phyloP scores from a whole-genome alignment of 2,113 vertebrate species.

The Rhagologus leucostigma region DNA sequence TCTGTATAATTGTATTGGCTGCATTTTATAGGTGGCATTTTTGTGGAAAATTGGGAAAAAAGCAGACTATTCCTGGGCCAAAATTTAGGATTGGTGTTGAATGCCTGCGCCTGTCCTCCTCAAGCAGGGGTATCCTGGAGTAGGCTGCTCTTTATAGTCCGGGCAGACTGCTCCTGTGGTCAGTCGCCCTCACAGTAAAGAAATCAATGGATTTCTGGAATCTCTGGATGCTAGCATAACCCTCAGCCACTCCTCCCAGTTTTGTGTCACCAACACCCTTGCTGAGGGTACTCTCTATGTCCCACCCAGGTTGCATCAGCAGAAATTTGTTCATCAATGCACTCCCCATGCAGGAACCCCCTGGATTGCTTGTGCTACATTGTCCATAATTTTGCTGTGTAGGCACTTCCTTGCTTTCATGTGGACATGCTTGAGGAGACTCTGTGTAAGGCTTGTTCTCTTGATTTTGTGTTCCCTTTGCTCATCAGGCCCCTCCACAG shows the following conservation, averaged over 20 bases:
- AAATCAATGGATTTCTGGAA: not conserved
- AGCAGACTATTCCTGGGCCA: not conserved
- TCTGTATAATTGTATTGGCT: not conserved
- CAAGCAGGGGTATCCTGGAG: not conserved
- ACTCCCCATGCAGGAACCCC: not conserved
- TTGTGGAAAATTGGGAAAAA: not conserved
- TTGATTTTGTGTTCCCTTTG: not conserved
- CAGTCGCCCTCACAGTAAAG: not conserved
- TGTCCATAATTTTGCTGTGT: not conserved
- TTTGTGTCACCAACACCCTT: not conserved
- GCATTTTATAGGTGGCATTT: not conserved
- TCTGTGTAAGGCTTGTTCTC: not conserved
- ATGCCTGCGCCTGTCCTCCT: not conserved
- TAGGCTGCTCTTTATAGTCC: not conserved
- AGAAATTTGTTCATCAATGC: not conserved
- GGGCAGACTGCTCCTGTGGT: not conserved
- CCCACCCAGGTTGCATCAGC: not conserved
- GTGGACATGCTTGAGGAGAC: fast-evolving
- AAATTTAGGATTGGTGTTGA: not conserved
- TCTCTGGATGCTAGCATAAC: not conserved
- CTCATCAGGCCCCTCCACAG: not conserved
- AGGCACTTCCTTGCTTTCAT: not conserved
- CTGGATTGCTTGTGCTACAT: fast-evolving
- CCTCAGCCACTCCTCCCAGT: not conserved
- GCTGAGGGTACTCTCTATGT: fast-evolving